Evolutionary conservation across 2,888 invertebrate species (phyloP), one percentile per base, ranked within the genome.

Genomic region (Ecdyonurus torrentis): DNA sequence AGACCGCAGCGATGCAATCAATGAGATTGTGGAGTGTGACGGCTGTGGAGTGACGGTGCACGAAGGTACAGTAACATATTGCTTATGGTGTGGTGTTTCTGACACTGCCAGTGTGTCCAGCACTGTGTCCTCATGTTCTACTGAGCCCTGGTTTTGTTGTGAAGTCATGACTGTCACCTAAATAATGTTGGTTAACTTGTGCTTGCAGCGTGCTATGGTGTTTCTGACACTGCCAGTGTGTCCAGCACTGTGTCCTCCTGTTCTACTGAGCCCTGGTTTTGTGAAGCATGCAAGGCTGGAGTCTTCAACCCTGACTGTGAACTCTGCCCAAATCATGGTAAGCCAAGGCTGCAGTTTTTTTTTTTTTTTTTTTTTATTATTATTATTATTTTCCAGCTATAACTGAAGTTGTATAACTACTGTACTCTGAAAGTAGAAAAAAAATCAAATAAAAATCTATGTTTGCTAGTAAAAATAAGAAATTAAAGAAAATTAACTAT

Each of bases 191-290:
- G n/a, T n/a, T n/a, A n/a, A n/a, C n/a, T n/a, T n/a, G n/a, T 64
- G 55, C 58, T 63, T 63, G 24, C 68, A 86, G 86, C 91, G 66
- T 97, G 96, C 72, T 96, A 97, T 76, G 96, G 96, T 3, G 89
- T 96, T 52, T 90, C 91, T 58, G 96, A 97, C 73, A 86, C 87
- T 58, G 88, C 88, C 53, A 94, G 92, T 76, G 84, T 92, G 66
- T 90, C 91, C 2, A 95, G 95, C 72, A 92, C 94, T 24, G 90
- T 91, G 67, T 96, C 96, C 18, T 87, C 94, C 0, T 92, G 93
- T 63, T 93, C 95, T 25, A 97, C 96, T 0, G 97, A 98, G 67
- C 97, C 97, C 0, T 99, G 99, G 99, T 99, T 99, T 76, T 99
- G 99, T 78, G 98, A 99, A 74, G 92, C 97, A 2, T 99, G 99